These are phyloP conservation scores for Synodontis membranacea DNA, from an alignment of 2,113 vertebrate genomes.

Conservation along the genomic window DNA sequence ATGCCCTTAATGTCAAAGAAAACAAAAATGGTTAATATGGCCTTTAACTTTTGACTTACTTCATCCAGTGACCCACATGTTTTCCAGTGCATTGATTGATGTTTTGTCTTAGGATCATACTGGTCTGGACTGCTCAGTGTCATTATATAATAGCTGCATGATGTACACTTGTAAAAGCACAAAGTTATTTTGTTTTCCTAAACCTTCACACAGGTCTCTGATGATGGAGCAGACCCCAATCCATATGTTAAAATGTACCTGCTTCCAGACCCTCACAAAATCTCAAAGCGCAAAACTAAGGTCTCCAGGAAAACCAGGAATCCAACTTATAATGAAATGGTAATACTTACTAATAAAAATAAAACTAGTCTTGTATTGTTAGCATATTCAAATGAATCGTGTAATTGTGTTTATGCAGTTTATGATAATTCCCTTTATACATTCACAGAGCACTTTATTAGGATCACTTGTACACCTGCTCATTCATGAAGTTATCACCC, in stretches of 20 bases:
- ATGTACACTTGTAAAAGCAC: background rate
- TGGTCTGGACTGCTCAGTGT: too few species aligned
- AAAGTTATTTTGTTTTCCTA: background rate
- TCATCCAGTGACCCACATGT: too few species aligned
- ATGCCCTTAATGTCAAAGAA: too few species aligned
- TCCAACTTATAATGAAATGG: slow-evolving; percentile 99
- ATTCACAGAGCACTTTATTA: background rate
- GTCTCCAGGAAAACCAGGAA: slow-evolving; percentile 94
- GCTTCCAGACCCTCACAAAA: slow-evolving; percentile 92
- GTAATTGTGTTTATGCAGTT: background rate
- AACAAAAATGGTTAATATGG: too few species aligned
- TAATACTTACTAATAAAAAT: slow-evolving; percentile 55
- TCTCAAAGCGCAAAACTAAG: slow-evolving; percentile 97
- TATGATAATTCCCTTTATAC: background rate
- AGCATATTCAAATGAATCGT: background rate
- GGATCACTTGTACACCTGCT: background rate
- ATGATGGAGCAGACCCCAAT: slow-evolving; percentile 93
- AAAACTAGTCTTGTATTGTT: background rate
- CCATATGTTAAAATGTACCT: slow-evolving; percentile 98
- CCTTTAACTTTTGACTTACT: too few species aligned
- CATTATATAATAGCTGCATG: too few species aligned
- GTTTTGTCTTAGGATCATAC: too few species aligned
- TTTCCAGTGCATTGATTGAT: too few species aligned
- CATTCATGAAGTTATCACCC: background rate
- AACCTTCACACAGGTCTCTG: slow-evolving; percentile 79